A percentile compares a stretch with the other conserved stretches of the same genome.
phyloP scores from a whole-genome alignment of 2,888 invertebrate species.

The Epiperipatus broadwayi region DNA sequence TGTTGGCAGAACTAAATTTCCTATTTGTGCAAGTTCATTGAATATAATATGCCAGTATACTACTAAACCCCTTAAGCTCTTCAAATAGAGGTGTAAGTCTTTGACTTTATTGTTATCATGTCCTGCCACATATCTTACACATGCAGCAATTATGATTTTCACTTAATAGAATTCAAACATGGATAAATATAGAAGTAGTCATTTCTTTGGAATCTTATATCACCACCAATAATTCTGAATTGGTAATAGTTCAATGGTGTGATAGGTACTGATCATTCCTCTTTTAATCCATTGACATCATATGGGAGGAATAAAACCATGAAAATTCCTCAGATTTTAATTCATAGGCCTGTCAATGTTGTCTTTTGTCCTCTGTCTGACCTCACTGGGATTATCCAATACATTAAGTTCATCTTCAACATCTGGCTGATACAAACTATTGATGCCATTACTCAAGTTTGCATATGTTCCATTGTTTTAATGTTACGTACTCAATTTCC shows the following conservation, averaged over 20 bases:
- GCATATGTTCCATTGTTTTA: conserved; percentile 10
- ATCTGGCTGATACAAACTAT: too few relatives aligned
- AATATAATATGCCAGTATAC: conserved; percentile 12
- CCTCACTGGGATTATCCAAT: conserved; percentile 11
- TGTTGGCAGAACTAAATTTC: conserved; percentile 13
- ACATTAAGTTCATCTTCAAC: conserved; percentile 12
- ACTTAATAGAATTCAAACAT: conserved; percentile 4
- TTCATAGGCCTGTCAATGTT: not conserved
- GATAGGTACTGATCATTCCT: conserved; percentile 9
- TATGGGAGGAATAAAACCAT: conserved; percentile 12
- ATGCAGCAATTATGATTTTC: not conserved
- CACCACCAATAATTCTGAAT: conserved; percentile 13
- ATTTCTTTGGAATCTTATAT: conserved; percentile 15
- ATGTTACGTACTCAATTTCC: conserved; percentile 7
- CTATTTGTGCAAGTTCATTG: conserved; percentile 14
- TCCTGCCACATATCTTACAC: not conserved
- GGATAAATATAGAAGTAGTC: conserved; percentile 10
- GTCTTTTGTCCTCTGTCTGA: conserved; percentile 13
- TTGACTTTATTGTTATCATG: conserved; percentile 11
- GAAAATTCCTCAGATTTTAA: conserved; percentile 10
- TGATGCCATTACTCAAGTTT: conserved; percentile 13
- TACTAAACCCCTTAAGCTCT: conserved; percentile 11
- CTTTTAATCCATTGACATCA: conserved; percentile 13
- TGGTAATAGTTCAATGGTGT: conserved; percentile 15
- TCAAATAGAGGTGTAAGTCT: conserved; percentile 12